Conservation (phyloP, 2,113 vertebrate species). For the Cyphomyrus plagiostoma region DNA sequence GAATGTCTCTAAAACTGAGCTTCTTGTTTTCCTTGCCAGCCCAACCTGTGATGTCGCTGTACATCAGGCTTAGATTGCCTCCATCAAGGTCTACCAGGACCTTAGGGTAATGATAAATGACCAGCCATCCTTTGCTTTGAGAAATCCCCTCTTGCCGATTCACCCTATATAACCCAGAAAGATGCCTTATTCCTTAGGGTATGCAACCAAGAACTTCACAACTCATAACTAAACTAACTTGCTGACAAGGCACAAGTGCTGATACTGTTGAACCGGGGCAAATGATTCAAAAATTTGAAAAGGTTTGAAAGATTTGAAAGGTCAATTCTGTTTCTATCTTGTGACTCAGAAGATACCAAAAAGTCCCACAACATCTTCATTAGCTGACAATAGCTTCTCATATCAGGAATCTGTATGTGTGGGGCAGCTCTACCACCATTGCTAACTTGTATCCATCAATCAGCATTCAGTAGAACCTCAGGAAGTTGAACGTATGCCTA, state of each 20-base stretch:
- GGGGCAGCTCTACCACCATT: neutral
- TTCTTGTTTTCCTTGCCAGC: neutral
- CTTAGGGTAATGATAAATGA: neutral
- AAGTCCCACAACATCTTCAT: neutral
- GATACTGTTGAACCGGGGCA: neutral
- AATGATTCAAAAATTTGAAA: neutral
- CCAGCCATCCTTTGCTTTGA: neutral
- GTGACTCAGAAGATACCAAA: too few relatives aligned
- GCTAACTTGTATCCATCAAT: neutral
- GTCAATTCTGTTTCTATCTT: too few relatives aligned
- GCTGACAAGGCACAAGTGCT: neutral
- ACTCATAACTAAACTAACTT: neutral
- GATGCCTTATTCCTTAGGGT: neutral
- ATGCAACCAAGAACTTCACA: neutral
- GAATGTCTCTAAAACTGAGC: neutral
- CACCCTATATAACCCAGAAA: neutral
- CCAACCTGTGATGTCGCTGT: neutral
- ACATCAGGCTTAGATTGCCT: neutral
- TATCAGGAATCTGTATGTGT: neutral
- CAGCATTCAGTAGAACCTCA: neutral
- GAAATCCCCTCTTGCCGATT: neutral
- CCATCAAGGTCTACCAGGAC: neutral
- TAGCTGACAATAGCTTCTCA: neutral
- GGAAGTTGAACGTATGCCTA: neutral
- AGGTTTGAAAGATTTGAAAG: too few relatives aligned